A percentile compares a stretch with the other conserved stretches of the same genome.
Evolutionary conservation across 2,888 invertebrate genomes (phyloP).

Genomic region (Lamproptera curius): DNA sequence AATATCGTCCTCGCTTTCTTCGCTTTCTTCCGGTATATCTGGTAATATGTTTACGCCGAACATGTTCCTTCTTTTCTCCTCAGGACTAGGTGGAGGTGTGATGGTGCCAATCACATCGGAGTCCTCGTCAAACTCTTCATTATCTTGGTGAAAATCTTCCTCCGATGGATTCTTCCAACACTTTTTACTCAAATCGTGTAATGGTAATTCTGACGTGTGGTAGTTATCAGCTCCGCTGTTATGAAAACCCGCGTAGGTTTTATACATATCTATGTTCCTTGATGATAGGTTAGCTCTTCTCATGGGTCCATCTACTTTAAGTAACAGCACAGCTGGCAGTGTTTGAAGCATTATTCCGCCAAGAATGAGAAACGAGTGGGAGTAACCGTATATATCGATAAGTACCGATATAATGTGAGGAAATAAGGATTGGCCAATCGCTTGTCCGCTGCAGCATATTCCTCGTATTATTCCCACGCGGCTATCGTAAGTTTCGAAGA

Average conservation of each 20-base stretch:
- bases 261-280: slow-evolving; percentile 57
- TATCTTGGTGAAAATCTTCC: slow-evolving; percentile 50
- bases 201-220: slow-evolving; percentile 57
- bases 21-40: slow-evolving; percentile 74
- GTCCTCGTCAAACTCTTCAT: slow-evolving; percentile 37
- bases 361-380: slow-evolving; percentile 53
- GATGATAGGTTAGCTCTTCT: slow-evolving; percentile 52
- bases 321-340: slow-evolving; percentile 56
- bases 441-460: slow-evolving; percentile 63
- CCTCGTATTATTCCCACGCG: slow-evolving; percentile 56
- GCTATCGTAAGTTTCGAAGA: slow-evolving; percentile 68
- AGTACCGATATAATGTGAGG: slow-evolving; percentile 63
- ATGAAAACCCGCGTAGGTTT: slow-evolving; percentile 58
- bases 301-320: slow-evolving; percentile 50
- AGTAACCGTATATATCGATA: slow-evolving; percentile 58
- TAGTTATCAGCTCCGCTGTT: slow-evolving; percentile 48
- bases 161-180: slow-evolving; percentile 73
- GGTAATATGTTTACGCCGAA: slow-evolving; percentile 74
- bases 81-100: slow-evolving; percentile 67
- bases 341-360: slow-evolving; percentile 63
- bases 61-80: slow-evolving; percentile 66
- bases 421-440: slow-evolving; percentile 61
- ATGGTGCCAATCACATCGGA: slow-evolving; percentile 47
- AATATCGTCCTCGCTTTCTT: slow-evolving; percentile 49
- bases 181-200: slow-evolving; percentile 62